Evolutionary conservation across 1,140 invertebrate species (phyloP), one percentile per base, ranked within the genome.

Genomic region (Achatina immaculata): DNA sequence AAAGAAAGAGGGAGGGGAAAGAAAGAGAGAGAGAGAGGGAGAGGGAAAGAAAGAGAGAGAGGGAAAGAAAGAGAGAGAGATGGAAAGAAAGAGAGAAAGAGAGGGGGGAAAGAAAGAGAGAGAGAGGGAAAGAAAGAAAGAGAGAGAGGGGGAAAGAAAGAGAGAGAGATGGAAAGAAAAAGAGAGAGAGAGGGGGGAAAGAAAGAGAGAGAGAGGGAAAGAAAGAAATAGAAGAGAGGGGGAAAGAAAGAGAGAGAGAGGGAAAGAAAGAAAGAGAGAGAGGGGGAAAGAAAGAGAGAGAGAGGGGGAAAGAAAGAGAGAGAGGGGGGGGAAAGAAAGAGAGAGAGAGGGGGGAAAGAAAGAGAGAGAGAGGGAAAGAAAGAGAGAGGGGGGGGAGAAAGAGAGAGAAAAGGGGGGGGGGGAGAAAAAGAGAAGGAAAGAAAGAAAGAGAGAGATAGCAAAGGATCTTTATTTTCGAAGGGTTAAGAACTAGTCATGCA

Each of bases 11-110:
- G 4, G 66, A 34, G 62, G n/a, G 45, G 21, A 34, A 28, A 51
- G 40, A 77, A 58, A 62, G 45, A 65, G 36, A 77, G 71, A 51
- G 71, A 65, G 42, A 51, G 48, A 43, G 80, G 78, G 51, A 43
- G 43, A 51, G 72, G 78, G 40, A 81, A 43, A 58, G 43, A 76
- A 42, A 58, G 9, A 77, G 45, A 66, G 48, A 62, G 40, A 58
- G 9, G 65, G 45, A 66, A 38, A 62, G 40, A 48, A 19, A 48
- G 7, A 19, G 19, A 19, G 19, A 19, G 19, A 19, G 19, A 19
- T 11, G 45, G 19, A 19, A 48, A 19, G 19, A 19, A 48, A 19
- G 19, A 19, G 19, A 19, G 19, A 19, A 48, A 19, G 19, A 19
- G 19, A 19, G 19, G 45, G 19, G 45, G 19, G 45, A 48, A 19